These are phyloP conservation scores for Akabosia matsudoensis DNA, from an alignment of 1,140 invertebrate species.

Conservation along the genomic window DNA sequence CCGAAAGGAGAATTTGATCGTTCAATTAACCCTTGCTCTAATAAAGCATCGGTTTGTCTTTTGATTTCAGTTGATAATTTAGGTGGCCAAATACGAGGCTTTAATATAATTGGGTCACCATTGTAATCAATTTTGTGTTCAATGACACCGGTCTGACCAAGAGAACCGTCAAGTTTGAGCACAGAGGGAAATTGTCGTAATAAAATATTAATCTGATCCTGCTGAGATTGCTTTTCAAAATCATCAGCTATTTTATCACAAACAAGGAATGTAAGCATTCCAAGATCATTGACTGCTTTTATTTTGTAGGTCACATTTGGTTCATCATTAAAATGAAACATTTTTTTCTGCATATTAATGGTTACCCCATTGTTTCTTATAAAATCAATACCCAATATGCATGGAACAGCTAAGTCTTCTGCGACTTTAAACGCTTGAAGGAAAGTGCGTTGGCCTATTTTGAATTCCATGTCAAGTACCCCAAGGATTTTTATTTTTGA, in stretches of 20 bases:
- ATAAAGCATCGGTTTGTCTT: not conserved
- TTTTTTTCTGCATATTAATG: not conserved
- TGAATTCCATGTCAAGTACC: not conserved
- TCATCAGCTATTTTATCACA: not conserved
- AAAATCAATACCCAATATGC: not conserved
- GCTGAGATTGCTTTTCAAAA: not conserved
- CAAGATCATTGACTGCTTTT: not conserved
- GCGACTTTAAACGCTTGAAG: not conserved
- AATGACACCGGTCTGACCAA: not conserved
- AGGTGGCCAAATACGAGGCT: conserved; percentile 1
- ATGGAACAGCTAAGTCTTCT: not conserved
- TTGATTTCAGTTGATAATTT: not conserved
- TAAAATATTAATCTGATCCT: not conserved
- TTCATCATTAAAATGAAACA: not conserved
- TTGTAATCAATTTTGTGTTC: not conserved
- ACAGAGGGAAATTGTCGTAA: not conserved
- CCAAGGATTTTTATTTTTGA: not conserved
- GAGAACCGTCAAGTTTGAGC: not conserved
- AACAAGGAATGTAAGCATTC: not conserved
- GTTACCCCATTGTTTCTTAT: not conserved
- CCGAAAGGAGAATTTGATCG: not conserved
- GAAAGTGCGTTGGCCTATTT: not conserved
- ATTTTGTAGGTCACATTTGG: not conserved
- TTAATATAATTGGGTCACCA: not conserved
- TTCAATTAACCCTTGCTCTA: not conserved